Evolutionary conservation across 2,113 vertebrate species (phyloP).

Genomic region (Hydropotes inermis): DNA sequence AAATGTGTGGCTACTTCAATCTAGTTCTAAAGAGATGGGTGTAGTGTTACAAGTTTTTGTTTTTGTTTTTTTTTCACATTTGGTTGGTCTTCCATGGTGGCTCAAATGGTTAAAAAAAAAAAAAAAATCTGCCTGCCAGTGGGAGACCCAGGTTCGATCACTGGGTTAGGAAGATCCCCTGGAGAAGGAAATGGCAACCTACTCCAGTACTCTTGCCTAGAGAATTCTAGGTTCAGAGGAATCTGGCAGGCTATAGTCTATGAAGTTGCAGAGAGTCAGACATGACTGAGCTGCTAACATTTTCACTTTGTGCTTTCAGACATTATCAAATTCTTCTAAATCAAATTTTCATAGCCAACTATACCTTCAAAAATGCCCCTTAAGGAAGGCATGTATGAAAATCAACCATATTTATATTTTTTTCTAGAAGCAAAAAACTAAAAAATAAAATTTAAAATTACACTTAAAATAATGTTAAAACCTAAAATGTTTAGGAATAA

Average conservation of each 20-base stretch:
- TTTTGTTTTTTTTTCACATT: neutral
- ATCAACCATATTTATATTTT: neutral
- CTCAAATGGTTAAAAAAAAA: neutral
- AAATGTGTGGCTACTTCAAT: neutral
- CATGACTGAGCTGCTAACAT: neutral
- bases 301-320: neutral
- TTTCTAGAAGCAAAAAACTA: neutral
- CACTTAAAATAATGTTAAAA: conserved; percentile 39
- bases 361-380: neutral
- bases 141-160: neutral
- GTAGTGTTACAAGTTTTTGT: neutral
- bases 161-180: neutral
- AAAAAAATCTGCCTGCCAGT: neutral
- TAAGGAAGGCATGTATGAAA: neutral
- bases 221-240: neutral
- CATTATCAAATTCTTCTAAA: neutral
- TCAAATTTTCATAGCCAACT: neutral
- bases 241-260: neutral
- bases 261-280: neutral
- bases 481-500: conserved; percentile 1
- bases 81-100: neutral
- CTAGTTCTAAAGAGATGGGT: neutral
- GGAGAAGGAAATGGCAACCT: neutral
- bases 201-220: neutral
- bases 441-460: conserved; percentile 29